phyloP scores from a whole-genome alignment of 2,113 vertebrate genomes.

The Himantopus leucocephalus region DNA sequence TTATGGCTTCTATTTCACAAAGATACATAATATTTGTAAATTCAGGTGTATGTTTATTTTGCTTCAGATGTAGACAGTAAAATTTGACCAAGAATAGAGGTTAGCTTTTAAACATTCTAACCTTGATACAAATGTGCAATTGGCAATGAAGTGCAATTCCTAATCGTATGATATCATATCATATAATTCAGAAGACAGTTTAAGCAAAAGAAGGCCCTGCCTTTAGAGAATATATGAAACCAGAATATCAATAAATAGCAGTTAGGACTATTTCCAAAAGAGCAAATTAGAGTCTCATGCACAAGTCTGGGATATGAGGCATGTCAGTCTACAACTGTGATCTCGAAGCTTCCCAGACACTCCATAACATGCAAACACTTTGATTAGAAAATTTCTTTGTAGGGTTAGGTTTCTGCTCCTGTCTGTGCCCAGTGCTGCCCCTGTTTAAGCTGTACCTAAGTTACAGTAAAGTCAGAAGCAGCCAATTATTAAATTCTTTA shows the following conservation, averaged over 20 bases:
- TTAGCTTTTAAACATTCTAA: not conserved
- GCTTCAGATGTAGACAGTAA: not conserved
- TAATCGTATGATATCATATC: not conserved
- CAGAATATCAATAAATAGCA: not conserved
- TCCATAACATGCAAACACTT: not conserved
- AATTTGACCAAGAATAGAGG: not conserved
- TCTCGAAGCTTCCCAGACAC: not conserved
- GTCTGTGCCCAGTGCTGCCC: not conserved
- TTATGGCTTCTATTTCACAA: not conserved
- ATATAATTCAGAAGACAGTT: not conserved
- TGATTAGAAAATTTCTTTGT: not conserved
- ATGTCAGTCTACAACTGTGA: not conserved
- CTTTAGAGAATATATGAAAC: not conserved
- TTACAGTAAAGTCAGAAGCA: not conserved
- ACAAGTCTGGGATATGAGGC: not conserved
- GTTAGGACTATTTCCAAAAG: not conserved
- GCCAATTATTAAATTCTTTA: fast-evolving
- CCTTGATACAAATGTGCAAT: not conserved
- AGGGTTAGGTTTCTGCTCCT: not conserved
- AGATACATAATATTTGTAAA: not conserved
- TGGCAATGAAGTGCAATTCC: not conserved
- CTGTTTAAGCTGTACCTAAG: not conserved
- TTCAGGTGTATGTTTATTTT: not conserved
- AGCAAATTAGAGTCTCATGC: not conserved
- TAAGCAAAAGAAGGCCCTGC: not conserved